phyloP scores from a whole-genome alignment of 2,888 invertebrate species.

The Alcis repandata region DNA sequence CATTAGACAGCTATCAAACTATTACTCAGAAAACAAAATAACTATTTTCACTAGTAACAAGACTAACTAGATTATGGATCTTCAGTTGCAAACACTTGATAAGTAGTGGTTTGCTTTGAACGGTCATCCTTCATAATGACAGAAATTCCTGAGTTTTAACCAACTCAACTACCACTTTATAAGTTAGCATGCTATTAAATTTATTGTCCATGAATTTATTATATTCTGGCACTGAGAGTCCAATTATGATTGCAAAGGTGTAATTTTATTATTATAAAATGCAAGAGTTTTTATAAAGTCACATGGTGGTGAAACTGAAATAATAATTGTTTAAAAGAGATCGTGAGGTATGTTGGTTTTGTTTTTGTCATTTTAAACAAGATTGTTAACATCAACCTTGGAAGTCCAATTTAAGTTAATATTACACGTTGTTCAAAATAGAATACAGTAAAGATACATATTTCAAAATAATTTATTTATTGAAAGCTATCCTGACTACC shows the following conservation, averaged over 20 bases:
- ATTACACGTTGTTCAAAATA: slow-evolving; percentile 5
- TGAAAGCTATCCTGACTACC: background rate
- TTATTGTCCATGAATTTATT: too few relatives aligned
- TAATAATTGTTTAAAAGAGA: background rate
- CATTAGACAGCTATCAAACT: slow-evolving; percentile 1
- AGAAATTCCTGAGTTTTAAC: too few relatives aligned
- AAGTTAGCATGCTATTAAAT: too few relatives aligned
- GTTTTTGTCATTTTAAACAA: slow-evolving; percentile 18
- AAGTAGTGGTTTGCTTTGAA: too few relatives aligned
- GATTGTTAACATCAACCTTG: slow-evolving; percentile 4
- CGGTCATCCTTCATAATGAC: too few relatives aligned
- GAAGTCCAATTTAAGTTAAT: slow-evolving; percentile 5
- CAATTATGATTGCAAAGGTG: slow-evolving; percentile 4
- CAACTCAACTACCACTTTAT: too few relatives aligned
- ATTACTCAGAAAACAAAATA: slow-evolving; percentile 3
- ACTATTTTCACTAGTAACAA: background rate
- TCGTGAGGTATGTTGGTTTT: background rate
- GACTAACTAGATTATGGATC: background rate
- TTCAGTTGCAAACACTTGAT: background rate
- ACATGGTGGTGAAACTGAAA: background rate
- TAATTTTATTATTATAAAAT: background rate
- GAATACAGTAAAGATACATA: slow-evolving; percentile 4
- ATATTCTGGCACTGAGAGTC: background rate
- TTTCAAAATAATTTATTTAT: slow-evolving; percentile 8
- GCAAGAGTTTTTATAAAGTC: slow-evolving; percentile 9